Evolutionary conservation across 2,113 vertebrate genomes (phyloP), one percentile per base, ranked within the genome.

Genomic region (Hoplias malabaricus): DNA sequence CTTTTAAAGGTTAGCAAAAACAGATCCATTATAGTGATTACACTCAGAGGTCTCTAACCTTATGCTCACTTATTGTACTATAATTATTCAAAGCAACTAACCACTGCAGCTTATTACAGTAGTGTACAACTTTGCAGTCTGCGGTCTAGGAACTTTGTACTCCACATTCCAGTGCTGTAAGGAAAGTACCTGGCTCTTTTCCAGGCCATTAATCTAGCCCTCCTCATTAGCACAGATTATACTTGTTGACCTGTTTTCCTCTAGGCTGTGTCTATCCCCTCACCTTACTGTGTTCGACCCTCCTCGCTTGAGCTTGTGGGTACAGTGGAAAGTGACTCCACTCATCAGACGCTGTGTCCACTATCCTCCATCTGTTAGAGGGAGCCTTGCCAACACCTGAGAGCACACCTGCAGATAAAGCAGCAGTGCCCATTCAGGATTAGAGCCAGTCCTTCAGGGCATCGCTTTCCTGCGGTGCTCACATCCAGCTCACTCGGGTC

Each of bases 221-320:
- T 59, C 54, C 72, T 62, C 75, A 61, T 84, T 79, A 69, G 43
- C 68, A 48, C 36, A 19, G n/a, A 67, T 63, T n/a, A 62, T 50
- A 71, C 50, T 71, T 62, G 27, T 79, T 57, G n/a, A 81, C 54
- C 53, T 63, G 14, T 69, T 54, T 75, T 69, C 36, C 33, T 74
- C 43, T 21, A 61, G 27, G 34, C 73, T 36, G 46, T 10, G 40
- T 54, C 46, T 42, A 31, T 48, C 46, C 53, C 33, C 19, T 70
- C 42, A 27, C 13, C 69, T 27, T 31, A 29, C 1, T 33, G 13
- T 7, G 40, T 59, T 13, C 8, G 25, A 42, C 25, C 38, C 12
- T 16, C 25, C 50, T 71, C 9, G 33, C 56, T 69, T 29, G 67
- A 31, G 50, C 46, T 76, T 53, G 19, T 69, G 56, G 56, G 38